phyloP scores from a whole-genome alignment of 2,797 vertebrate genomes.

The Ibycter americanus region DNA sequence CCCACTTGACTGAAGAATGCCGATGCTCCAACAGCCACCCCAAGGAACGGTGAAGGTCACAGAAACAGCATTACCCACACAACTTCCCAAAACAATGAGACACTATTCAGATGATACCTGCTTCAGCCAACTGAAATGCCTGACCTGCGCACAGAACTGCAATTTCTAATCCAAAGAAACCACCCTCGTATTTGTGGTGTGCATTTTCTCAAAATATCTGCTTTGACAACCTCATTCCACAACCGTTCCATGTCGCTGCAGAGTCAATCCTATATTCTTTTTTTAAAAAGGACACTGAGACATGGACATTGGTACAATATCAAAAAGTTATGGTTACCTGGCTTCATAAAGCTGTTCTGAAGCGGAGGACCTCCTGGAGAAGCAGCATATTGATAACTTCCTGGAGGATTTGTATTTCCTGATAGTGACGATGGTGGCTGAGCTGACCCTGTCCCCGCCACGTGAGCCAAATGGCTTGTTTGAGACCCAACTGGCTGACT shows the following conservation, averaged over 20 bases:
- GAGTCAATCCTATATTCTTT: neutral
- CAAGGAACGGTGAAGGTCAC: neutral
- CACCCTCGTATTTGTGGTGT: neutral
- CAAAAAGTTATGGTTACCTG: constrained; percentile 77
- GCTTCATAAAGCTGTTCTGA: constrained; percentile 82
- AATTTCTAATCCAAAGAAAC: neutral
- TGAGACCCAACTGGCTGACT: constrained; percentile 65
- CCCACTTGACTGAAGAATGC: neutral
- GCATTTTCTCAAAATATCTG: neutral
- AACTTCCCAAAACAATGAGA: neutral
- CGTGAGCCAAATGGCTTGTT: constrained; percentile 76
- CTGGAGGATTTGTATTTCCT: constrained; percentile 75
- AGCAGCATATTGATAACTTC: constrained; percentile 75
- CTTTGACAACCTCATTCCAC: neutral
- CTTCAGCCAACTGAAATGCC: neutral
- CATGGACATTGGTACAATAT: accelerated
- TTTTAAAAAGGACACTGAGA: neutral
- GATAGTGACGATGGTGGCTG: constrained; percentile 33
- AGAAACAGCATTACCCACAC: neutral
- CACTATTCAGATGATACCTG: neutral
- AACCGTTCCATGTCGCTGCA: neutral
- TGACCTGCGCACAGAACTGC: neutral
- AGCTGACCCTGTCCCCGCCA: constrained; percentile 45
- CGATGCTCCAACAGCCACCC: neutral
- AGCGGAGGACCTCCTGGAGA: constrained; percentile 75